Base-by-base conservation (phyloP, 1,140 invertebrate species). In the Sesamia nonagrioides region DNA sequence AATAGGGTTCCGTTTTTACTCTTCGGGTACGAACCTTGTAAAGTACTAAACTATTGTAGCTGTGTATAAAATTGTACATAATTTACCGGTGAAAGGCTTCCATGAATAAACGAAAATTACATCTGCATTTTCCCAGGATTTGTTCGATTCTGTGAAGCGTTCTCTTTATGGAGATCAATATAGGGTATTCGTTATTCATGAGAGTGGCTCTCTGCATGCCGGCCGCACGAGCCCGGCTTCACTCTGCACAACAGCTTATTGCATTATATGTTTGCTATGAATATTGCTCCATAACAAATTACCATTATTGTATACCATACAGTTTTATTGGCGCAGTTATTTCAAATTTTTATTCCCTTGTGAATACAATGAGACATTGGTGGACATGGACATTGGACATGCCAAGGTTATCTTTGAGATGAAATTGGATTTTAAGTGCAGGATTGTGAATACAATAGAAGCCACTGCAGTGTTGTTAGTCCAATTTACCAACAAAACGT, bases 111-210 rank as follows among this genome's bases (percentile, higher is more conserved):
- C 21, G 73, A 77, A 18, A 76, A 71, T 82, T 83, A 72, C 77
- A 74, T 80, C 77, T 61, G 78, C 58, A 48, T 75, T 76, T 69
- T 33, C 66, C 11, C 33, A 45, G 54, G 21, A 60, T 17, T 60
- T 45, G 54, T 72, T 60, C 79, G 71, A 50, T 84, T 69, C 60
- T 17, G 48, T 56, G 78, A 78, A 76, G 78, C 35, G 79, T 78
- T 60, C 77, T 11, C 75, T 69, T 54, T 75, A 73, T 48, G 45
- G 33, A 71, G 79, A 86, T 86, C 86, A 79, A 86, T 88, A 82
- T 77, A 77, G 77, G 18, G 60, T 82, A 81, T 86, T 82, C 75
- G 58, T 84, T 88, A 88, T 88, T 88, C 86, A 88, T 84, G 85
- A 86, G 81, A 82, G 80, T 68, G 82, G 71, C 76, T 75, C 72